These are phyloP conservation scores for Paedocypris sp. DNA, from an alignment of 2,113 vertebrate species.

Conservation along the genomic window DNA sequence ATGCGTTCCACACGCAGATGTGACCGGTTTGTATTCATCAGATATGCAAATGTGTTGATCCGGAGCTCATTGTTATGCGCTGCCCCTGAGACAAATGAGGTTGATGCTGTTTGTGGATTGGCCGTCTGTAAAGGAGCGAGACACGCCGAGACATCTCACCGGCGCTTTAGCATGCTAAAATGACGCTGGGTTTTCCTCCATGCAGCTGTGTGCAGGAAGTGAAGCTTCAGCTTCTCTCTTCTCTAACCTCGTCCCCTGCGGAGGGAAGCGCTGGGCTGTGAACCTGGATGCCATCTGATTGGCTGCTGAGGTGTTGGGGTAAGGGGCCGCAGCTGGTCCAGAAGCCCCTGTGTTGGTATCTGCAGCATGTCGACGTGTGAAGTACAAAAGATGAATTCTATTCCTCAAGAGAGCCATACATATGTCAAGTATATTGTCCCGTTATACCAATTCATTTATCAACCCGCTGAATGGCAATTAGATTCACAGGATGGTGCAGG, in stretches of 20 bases:
- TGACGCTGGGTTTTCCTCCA: not conserved
- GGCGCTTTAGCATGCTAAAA: not conserved
- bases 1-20: constrained; percentile 42
- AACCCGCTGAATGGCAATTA: constrained; percentile 86
- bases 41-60: constrained; percentile 37
- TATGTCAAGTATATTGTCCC: constrained; percentile 91
- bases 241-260: constrained; percentile 14
- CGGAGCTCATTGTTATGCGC: constrained; percentile 33
- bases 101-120: not conserved
- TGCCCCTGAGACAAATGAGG: constrained; percentile 8
- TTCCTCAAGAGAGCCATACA: constrained; percentile 80
- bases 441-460: constrained; percentile 91
- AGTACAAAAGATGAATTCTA: constrained; percentile 75
- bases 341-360: constrained; percentile 74
- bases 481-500: constrained; percentile 84
- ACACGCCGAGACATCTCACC: not conserved
- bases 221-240: constrained; percentile 22
- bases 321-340: constrained; percentile 57
- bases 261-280: constrained; percentile 24
- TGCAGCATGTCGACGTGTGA: constrained; percentile 73
- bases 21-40: constrained; percentile 38
- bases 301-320: constrained; percentile 53
- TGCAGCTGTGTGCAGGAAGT: not conserved
- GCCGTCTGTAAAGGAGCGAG: not conserved
- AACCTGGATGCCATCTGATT: constrained; percentile 41